Evolutionary conservation across 2,888 invertebrate genomes (phyloP), one percentile per base, ranked within the genome.

Genomic region (Ophioninae sp.): DNA sequence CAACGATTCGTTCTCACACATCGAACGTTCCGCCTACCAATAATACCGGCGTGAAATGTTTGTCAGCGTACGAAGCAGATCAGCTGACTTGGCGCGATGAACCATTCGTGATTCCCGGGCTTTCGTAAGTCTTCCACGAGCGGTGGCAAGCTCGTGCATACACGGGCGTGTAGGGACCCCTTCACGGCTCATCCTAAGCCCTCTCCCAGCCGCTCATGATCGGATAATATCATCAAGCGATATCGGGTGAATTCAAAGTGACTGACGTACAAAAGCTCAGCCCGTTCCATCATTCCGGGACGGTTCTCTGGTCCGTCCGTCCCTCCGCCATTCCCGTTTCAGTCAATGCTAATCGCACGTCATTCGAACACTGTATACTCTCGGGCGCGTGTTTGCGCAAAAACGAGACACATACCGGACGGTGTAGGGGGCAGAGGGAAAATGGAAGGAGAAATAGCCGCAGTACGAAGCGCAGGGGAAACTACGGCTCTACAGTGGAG

Each of bases 241-340:
- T 84, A 84, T 84, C 79, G 79, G 79, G 69, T 83, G 86, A 88
- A 88, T 87, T 86, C 87, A 81, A 85, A 82, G 78, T 80, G 82
- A 84, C 85, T 78, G 84, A 83, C 85, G 82, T 86, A 85, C 86
- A 85, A 88, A 87, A 87, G 87, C 85, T 84, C 81, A 85, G 74
- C 77, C 23, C 77, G 56, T 50, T 62, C 67, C 37, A 64, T 70
- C 70, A 56, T 56, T 69, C 76, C 41, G 59, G 13, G n/a, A 7
- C n/a, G 30, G 59, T n/a, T 7, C 39, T 44, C 68, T 57, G 39
- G 13, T 6, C 70, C 76, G 13, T 6, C 70, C 76, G 41, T 56
- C 21, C 67, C 23, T n/a, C 39, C 44, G 13, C 75, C 57, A 74
- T 73, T 68, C 70, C 68, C 67, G 62, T 61, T 84, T 84, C 78